Conservation (phyloP, 2,113 vertebrate species). For the Setophaga coronata region DNA sequence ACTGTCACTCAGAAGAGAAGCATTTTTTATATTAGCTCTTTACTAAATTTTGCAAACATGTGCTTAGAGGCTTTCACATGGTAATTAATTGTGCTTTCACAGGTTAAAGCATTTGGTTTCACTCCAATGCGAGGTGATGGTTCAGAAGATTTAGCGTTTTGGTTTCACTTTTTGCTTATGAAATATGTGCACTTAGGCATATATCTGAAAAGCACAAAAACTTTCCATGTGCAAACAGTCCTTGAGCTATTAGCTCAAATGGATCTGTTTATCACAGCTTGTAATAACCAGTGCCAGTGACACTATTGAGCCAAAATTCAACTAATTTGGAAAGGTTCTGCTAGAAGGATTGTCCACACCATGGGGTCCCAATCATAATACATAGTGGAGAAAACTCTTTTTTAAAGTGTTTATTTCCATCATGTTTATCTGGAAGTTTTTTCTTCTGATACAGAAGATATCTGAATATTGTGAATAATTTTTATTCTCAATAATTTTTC, state of each 20-base stretch:
- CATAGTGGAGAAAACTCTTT: neutral
- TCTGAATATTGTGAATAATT: neutral
- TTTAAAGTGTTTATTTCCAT: neutral
- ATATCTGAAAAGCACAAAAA: neutral
- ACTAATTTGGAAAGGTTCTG: neutral
- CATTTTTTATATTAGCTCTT: neutral
- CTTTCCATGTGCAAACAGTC: neutral
- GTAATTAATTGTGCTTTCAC: neutral
- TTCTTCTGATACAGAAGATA: neutral
- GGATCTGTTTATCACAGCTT: neutral
- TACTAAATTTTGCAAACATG: neutral
- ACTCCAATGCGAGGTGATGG: neutral
- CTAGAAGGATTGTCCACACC: neutral
- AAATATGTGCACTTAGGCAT: neutral
- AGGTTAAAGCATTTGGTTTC: neutral
- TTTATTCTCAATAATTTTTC: neutral
- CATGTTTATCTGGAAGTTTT: neutral
- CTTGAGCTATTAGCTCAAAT: neutral
- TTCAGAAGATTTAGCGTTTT: neutral
- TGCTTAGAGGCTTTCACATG: neutral
- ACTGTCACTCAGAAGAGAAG: neutral
- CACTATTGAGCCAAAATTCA: neutral
- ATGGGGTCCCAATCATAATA: neutral
- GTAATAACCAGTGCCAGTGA: neutral
- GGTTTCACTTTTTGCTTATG: neutral